Conservation (phyloP, 2,113 vertebrate species). For the Cercopithecus mona region DNA sequence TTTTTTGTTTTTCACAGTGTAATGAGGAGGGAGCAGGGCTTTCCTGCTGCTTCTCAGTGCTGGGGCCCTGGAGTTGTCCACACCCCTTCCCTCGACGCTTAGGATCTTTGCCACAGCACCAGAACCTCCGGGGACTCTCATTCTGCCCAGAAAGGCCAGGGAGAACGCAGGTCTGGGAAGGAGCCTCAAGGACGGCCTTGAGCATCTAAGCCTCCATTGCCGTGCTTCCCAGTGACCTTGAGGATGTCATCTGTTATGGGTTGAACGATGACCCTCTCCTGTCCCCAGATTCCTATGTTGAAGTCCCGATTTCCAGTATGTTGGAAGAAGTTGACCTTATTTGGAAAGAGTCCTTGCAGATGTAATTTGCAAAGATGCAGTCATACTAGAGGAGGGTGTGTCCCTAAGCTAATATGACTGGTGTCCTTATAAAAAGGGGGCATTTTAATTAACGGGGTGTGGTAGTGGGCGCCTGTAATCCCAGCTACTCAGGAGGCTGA, state of each 20-base stretch:
- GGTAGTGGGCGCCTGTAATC: too few species aligned
- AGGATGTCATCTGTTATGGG: not conserved
- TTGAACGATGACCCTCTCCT: not conserved
- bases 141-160: not conserved
- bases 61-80: not conserved
- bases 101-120: too few species aligned
- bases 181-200: too few species aligned
- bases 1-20: slow-evolving; percentile 26
- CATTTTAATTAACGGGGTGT: not conserved
- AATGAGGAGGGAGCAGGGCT: not conserved
- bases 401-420: not conserved
- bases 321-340: not conserved
- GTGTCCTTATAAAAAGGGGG: not conserved
- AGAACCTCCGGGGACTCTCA: not conserved
- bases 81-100: not conserved
- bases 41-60: not conserved
- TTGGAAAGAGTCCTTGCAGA: not conserved
- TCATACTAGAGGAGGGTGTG: not conserved
- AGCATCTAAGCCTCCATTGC: not conserved
- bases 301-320: too few species aligned
- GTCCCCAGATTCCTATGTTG: accelerated
- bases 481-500: too few species aligned
- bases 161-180: too few species aligned
- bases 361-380: not conserved
- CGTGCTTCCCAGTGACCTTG: not conserved